Evolutionary conservation across 2,113 vertebrate species (phyloP).

Genomic region (Perognathus longimembris): DNA sequence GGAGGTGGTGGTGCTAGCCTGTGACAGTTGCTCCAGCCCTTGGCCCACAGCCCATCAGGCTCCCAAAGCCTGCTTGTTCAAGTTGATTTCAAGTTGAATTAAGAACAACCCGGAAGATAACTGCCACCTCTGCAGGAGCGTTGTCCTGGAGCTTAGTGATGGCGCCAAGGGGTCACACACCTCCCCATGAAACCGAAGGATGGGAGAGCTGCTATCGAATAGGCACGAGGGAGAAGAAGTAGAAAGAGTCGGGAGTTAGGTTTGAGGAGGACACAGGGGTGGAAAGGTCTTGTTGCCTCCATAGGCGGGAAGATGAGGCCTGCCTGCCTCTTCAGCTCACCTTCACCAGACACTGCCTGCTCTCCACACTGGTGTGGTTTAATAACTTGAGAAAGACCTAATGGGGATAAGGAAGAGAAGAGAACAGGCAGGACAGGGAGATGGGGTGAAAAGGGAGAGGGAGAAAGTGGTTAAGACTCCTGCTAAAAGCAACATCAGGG

Average conservation of each 20-base stretch:
- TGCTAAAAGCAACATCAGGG: too few species aligned
- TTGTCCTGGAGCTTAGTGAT: conserved; percentile 36
- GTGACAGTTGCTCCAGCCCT: conserved; percentile 88
- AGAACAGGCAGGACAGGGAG: neutral
- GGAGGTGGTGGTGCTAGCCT: conserved; percentile 90
- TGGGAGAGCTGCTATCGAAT: neutral
- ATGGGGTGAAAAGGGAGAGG: too few species aligned
- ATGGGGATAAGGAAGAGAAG: neutral
- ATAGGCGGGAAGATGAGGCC: rapidly evolving
- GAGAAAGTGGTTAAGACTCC: too few species aligned
- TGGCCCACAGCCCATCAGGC: conserved; percentile 88
- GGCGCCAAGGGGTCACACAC: neutral
- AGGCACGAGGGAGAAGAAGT: conserved; percentile 29
- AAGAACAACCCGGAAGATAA: conserved; percentile 79
- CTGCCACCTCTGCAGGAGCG: conserved; percentile 54
- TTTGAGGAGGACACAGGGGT: conserved; percentile 20
- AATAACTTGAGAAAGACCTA: neutral
- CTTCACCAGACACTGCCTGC: neutral
- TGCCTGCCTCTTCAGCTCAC: rapidly evolving
- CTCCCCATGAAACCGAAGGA: neutral
- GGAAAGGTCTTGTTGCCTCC: conserved; percentile 36
- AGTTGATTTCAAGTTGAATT: conserved; percentile 85
- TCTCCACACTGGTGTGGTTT: neutral
- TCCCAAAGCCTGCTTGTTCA: conserved; percentile 82
- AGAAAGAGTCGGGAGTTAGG: conserved; percentile 14